Evolutionary conservation across 2,113 vertebrate species (phyloP).

Genomic region (Oryzias javanicus): DNA sequence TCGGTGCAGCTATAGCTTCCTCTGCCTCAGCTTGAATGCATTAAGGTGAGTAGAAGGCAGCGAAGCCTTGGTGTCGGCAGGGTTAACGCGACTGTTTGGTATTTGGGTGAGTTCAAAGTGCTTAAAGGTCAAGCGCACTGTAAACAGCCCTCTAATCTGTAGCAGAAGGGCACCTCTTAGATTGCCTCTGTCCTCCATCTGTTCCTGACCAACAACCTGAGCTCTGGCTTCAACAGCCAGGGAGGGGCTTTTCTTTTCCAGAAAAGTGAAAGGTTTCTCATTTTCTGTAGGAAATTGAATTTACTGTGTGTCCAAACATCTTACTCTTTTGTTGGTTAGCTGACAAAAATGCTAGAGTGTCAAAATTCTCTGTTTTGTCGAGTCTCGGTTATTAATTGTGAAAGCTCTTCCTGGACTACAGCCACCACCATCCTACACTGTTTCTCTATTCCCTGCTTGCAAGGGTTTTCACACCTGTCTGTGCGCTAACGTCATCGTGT

Average conservation of each 20-base stretch:
- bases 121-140: conserved; percentile 53
- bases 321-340: background rate
- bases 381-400: background rate
- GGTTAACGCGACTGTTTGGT: conserved; percentile 50
- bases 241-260: background rate
- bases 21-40: conserved; percentile 20
- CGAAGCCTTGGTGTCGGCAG: conserved; percentile 14
- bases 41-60: conserved; percentile 33
- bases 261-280: background rate
- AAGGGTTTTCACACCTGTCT: conserved; percentile 20
- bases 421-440: conserved; percentile 8
- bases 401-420: conserved; percentile 13
- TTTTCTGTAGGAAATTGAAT: conserved; percentile 5
- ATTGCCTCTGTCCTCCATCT: conserved; percentile 9
- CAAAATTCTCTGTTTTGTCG: too few species aligned
- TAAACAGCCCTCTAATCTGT: conserved; percentile 24
- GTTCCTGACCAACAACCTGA: conserved; percentile 4
- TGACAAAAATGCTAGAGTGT: too few species aligned
- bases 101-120: conserved; percentile 39
- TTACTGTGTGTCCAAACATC: conserved; percentile 8
- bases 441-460: conserved; percentile 1
- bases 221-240: background rate
- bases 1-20: background rate
- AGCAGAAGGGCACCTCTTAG: conserved; percentile 21
- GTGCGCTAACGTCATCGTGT: background rate